Percentiles rank a stretch among this genome's conserved stretches.
Evolutionary conservation across 2,797 vertebrate species (phyloP).

Genomic region (Meda fulgida): DNA sequence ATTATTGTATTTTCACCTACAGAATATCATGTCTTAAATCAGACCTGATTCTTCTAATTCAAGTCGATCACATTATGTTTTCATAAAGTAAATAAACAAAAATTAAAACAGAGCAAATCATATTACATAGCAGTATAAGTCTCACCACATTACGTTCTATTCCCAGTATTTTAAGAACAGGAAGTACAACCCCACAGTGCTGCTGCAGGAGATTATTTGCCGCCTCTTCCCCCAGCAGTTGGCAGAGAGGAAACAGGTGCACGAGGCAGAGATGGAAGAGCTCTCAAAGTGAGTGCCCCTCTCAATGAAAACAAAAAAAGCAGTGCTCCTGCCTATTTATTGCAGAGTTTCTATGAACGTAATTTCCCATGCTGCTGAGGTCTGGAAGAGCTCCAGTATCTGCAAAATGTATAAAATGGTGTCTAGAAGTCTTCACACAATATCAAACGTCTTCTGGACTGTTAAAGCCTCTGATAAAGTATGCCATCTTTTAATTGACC

Average conservation of each 20-base stretch:
- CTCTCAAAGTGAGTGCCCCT: conserved; percentile 85
- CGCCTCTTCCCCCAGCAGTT: conserved; percentile 81
- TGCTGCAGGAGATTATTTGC: conserved; percentile 84
- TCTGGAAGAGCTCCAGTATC: neutral
- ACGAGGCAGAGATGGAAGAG: conserved; percentile 86
- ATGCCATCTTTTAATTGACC: neutral
- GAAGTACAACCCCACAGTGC: conserved; percentile 82
- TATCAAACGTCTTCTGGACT: neutral
- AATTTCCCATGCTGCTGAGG: neutral
- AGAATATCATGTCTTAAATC: neutral
- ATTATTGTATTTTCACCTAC: neutral
- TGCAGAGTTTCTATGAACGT: neutral
- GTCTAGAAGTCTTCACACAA: neutral
- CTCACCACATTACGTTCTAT: conserved; percentile 42
- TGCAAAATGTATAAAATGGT: neutral
- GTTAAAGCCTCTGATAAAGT: too few relatives aligned
- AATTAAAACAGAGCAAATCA: neutral
- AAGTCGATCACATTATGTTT: neutral
- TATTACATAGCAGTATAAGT: neutral
- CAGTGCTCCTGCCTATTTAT: neutral
- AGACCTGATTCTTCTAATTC: neutral
- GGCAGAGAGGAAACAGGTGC: conserved; percentile 83
- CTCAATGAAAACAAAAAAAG: neutral
- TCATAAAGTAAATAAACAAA: neutral
- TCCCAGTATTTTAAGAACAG: conserved; percentile 86